Evolutionary conservation across 2,797 vertebrate species (phyloP), one percentile per base, ranked within the genome.

Genomic region (Gadopsis bispinosus): DNA sequence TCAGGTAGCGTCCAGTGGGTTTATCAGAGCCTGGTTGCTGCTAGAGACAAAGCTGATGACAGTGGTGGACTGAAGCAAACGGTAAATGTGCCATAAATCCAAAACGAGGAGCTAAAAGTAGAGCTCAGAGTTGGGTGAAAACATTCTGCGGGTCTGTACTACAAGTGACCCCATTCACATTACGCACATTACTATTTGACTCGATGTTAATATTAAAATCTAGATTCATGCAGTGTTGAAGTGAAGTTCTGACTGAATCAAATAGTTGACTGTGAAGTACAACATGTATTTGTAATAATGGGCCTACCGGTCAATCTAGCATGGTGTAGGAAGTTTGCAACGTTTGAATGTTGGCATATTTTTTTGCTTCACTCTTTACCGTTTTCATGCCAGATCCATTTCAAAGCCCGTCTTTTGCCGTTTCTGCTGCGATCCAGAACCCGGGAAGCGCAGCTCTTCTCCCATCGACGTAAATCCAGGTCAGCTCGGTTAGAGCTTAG

Each of bases 401-500:
- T 53, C 22, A 77, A 16, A 79, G 33, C 8, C 60, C 51, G 29
- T 51, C 12, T 68, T 51, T 69, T 66, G 45, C 61, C 50, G 2
- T 68, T 58, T 67, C 41, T 41, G 31, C 41, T 51, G 37, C 45
- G 7, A 12, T 85, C 70, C 69, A 43, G 48, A 60, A 73, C 48
- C 55, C 55, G 53, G 61, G 58, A 51, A 71, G 59, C 26, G 31
- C 64, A 39, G 68, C 73, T 80, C 78, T 47, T 45, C 75, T 86
- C 50, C 48, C 48, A 62, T 68, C 56, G 48, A 51, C 54, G 45
- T 39, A 73, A 85, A 92, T 86, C 83, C 80, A 89, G 88, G 79
- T 87, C 84, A 88, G 75, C 79, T 29, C 75, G 60, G 79, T 81
- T 45, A 54, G 80, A 83, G 83, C 84, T 84, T 53, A 86, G 73